Evolutionary conservation across 2,888 invertebrate genomes (phyloP).

Genomic region (Hoplodrina blanda): DNA sequence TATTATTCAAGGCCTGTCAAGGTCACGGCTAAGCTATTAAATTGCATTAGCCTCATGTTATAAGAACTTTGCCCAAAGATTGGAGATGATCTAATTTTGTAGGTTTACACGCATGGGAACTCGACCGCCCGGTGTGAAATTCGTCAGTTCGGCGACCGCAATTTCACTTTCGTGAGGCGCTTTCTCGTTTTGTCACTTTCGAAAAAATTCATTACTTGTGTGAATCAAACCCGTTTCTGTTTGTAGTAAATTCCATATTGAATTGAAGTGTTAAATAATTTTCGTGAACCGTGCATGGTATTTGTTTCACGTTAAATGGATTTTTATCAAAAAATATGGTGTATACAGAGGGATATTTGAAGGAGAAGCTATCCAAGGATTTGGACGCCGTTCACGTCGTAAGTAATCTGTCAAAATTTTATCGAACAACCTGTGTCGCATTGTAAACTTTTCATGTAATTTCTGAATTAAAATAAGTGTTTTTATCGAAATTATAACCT

Average conservation of each 20-base stretch:
- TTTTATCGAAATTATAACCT: slow-evolving; percentile 48
- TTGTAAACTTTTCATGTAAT: slow-evolving; percentile 69
- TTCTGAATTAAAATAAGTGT: slow-evolving; percentile 70
- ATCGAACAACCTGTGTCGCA: slow-evolving; percentile 76
- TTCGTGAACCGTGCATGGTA: slow-evolving; percentile 75
- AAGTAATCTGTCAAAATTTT: slow-evolving; percentile 90
- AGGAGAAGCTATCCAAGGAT: slow-evolving; percentile 92
- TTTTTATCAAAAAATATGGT: slow-evolving; percentile 90
- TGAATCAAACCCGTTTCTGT: slow-evolving; percentile 76
- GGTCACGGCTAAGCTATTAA: slow-evolving; percentile 68
- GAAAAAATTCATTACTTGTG: slow-evolving; percentile 78
- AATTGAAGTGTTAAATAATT: slow-evolving; percentile 72
- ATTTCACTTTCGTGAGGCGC: slow-evolving; percentile 84
- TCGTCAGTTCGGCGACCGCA: slow-evolving; percentile 82
- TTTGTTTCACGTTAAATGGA: slow-evolving; percentile 75
- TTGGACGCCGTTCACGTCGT: slow-evolving; percentile 93
- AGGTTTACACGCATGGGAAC: slow-evolving; percentile 66
- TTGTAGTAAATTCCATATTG: slow-evolving; percentile 67
- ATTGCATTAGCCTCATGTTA: slow-evolving; percentile 55
- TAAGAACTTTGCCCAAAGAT: slow-evolving; percentile 48
- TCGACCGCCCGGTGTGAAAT: slow-evolving; percentile 78
- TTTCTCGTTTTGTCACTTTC: slow-evolving; percentile 86
- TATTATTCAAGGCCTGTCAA: slow-evolving; percentile 59
- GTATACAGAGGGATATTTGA: slow-evolving; percentile 92
- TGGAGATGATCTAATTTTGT: slow-evolving; percentile 63